Evolutionary conservation across 2,888 invertebrate genomes (phyloP).

Genomic region (Helicoverpa assulta): DNA sequence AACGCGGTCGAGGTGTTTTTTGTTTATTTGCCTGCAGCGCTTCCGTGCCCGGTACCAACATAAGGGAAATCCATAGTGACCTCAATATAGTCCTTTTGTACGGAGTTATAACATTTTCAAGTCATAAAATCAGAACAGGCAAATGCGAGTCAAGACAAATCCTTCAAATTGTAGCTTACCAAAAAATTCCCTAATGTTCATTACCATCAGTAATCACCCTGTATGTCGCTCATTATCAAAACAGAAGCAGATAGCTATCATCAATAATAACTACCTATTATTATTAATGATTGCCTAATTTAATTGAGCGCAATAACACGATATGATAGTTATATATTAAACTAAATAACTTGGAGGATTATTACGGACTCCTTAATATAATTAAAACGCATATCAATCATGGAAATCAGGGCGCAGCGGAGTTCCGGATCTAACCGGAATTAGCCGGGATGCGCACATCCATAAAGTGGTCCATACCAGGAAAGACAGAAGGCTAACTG

Average conservation of each 20-base stretch:
- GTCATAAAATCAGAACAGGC: too few species aligned
- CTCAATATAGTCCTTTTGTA: neutral
- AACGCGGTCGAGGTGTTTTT: conserved; percentile 9
- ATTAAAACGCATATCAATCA: conserved; percentile 55
- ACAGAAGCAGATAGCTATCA: neutral
- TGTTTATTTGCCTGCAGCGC: conserved; percentile 5
- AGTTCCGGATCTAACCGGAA: conserved; percentile 45
- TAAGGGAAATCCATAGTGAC: neutral
- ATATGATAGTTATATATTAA: neutral
- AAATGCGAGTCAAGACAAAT: too few species aligned
- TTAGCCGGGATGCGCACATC: conserved; percentile 44
- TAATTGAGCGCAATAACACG: conserved; percentile 1
- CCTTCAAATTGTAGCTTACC: too few species aligned
- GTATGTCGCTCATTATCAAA: neutral
- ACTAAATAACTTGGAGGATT: conserved; percentile 28
- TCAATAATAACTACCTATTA: neutral
- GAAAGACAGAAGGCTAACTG: conserved; percentile 27
- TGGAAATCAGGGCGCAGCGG: conserved; percentile 38
- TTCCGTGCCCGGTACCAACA: neutral
- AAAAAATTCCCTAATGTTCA: too few species aligned
- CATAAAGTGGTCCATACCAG: conserved; percentile 30
- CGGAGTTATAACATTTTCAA: too few species aligned
- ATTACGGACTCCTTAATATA: conserved; percentile 32
- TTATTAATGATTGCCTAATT: neutral
- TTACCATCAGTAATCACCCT: too few species aligned